These are phyloP conservation scores for Holotrichia oblita DNA, from an alignment of 1,140 invertebrate genomes.

Conservation along the genomic window DNA sequence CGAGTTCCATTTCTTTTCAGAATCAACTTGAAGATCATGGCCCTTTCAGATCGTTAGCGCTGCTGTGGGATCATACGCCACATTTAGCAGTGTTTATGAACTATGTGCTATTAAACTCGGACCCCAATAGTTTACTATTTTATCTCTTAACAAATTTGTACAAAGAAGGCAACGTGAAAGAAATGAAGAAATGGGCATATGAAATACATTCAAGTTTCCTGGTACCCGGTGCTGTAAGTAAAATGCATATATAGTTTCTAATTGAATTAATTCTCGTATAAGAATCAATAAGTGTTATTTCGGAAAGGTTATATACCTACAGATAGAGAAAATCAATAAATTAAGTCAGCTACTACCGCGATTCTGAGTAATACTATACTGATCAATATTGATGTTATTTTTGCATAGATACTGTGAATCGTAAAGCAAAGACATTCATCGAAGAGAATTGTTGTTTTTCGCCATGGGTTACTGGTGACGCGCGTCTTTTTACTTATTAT, in stretches of 20 bases:
- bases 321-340: too few relatives aligned
- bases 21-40: slow-evolving; percentile 79
- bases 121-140: slow-evolving; percentile 86
- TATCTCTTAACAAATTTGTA: slow-evolving; percentile 88
- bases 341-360: too few relatives aligned
- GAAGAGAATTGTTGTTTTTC: too few relatives aligned
- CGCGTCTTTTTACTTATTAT: too few relatives aligned
- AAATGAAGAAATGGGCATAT: slow-evolving; percentile 96
- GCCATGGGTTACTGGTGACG: too few relatives aligned
- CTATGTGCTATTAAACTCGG: slow-evolving; percentile 86
- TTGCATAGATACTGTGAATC: too few relatives aligned
- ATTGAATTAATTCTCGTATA: too few relatives aligned
- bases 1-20: slow-evolving; percentile 57
- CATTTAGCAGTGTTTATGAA: slow-evolving; percentile 91
- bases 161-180: slow-evolving; percentile 85
- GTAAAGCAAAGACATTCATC: too few relatives aligned
- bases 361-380: too few relatives aligned
- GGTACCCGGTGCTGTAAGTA: slow-evolving; percentile 82
- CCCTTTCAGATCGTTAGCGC: slow-evolving; percentile 79
- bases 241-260: not conserved
- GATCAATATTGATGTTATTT: too few relatives aligned
- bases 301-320: too few relatives aligned
- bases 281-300: too few relatives aligned
- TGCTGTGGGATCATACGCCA: slow-evolving; percentile 73
- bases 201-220: slow-evolving; percentile 98